A percentile compares a stretch with the other conserved stretches of the same genome.
phyloP scores from a whole-genome alignment of 2,888 invertebrate genomes.

The Pycnomerus fuliginosus region DNA sequence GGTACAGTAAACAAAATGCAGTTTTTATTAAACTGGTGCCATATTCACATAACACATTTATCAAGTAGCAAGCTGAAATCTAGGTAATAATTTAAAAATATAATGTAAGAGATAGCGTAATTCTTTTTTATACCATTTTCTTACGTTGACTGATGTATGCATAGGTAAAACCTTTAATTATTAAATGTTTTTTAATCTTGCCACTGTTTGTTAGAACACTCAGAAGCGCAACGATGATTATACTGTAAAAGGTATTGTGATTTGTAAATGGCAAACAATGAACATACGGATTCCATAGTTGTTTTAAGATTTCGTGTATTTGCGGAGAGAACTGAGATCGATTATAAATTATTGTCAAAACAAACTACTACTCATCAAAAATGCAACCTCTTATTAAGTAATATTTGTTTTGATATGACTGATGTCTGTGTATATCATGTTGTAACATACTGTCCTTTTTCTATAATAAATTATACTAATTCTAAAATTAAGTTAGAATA shows the following conservation, averaged over 20 bases:
- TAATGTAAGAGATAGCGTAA: conserved; percentile 35
- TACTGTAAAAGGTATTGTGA: conserved; percentile 24
- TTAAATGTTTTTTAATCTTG: conserved; percentile 15
- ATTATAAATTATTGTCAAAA: too few relatives aligned
- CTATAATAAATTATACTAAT: conserved; percentile 41
- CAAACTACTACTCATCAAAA: too few relatives aligned
- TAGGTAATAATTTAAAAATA: conserved; percentile 23
- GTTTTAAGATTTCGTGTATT: conserved; percentile 8
- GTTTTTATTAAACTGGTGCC: conserved; percentile 41
- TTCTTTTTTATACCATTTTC: conserved; percentile 39
- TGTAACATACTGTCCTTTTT: conserved; percentile 44
- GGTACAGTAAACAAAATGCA: conserved; percentile 36
- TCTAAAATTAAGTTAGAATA: conserved; percentile 41
- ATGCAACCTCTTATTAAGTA: conserved; percentile 9
- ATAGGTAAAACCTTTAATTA: conserved; percentile 22
- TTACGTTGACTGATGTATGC: conserved; percentile 35
- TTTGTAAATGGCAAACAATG: conserved; percentile 19
- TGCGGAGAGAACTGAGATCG: too few relatives aligned
- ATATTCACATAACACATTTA: conserved; percentile 39
- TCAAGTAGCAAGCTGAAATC: conserved; percentile 28
- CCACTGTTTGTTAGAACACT: conserved; percentile 18
- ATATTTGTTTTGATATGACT: conserved; percentile 34
- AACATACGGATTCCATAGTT: conserved; percentile 20
- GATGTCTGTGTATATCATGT: conserved; percentile 41
- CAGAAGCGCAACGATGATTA: conserved; percentile 20